Percentiles rank a stretch among this genome's conserved stretches.
These are phyloP conservation scores for Dryomyza anilis DNA, from an alignment of 2,888 invertebrate genomes.

Conservation along the genomic window DNA sequence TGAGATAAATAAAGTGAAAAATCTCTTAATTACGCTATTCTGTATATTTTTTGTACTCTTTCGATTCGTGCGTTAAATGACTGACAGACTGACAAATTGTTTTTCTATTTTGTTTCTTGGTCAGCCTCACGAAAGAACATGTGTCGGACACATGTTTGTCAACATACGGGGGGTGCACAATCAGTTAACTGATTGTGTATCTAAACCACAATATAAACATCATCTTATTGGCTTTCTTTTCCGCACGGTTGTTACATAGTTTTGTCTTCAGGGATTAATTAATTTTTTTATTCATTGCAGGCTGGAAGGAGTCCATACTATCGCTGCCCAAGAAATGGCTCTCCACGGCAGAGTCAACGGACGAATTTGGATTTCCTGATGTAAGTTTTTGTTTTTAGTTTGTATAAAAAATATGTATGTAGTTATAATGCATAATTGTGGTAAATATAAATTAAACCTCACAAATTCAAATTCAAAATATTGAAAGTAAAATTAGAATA, in stretches of 20 bases:
- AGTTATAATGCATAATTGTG: too few relatives aligned
- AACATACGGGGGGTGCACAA: neutral
- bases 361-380: conserved; percentile 62
- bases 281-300: conserved; percentile 64
- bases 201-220: neutral
- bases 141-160: neutral
- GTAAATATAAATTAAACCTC: too few relatives aligned
- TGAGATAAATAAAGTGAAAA: neutral
- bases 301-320: conserved; percentile 76
- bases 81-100: conserved; percentile 9
- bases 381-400: conserved; percentile 50
- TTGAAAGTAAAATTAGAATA: too few relatives aligned
- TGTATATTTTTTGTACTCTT: neutral
- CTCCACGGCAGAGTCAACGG: conserved; percentile 60
- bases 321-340: conserved; percentile 76
- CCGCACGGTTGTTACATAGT: too few relatives aligned
- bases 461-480: too few relatives aligned
- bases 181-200: neutral
- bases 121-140: neutral
- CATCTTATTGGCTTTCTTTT: too few relatives aligned
- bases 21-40: conserved; percentile 13
- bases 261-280: too few relatives aligned
- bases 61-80: neutral
- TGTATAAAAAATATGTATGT: too few relatives aligned
- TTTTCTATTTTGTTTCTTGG: neutral